phyloP scores from a whole-genome alignment of 2,113 vertebrate species.

The Tychaedon coryphoeus region DNA sequence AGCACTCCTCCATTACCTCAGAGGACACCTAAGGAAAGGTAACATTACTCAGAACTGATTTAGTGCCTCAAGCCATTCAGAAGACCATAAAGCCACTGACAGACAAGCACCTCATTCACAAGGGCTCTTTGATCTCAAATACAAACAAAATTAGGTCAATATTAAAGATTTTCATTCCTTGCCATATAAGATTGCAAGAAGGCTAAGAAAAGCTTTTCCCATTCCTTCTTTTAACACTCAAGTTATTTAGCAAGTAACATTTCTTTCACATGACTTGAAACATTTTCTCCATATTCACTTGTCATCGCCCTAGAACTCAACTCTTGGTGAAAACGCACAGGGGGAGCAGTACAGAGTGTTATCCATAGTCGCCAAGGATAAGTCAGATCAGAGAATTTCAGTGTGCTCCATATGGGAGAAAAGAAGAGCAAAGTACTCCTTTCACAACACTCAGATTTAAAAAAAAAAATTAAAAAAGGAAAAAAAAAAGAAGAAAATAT shows the following conservation, averaged over 20 bases:
- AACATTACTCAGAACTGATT: conserved; percentile 24
- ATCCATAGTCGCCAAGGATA: not conserved
- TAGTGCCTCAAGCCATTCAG: conserved; percentile 24
- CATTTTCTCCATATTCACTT: conserved; percentile 1
- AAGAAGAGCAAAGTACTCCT: not conserved
- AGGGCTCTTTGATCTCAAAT: conserved; percentile 33
- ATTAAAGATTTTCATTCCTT: conserved; percentile 56
- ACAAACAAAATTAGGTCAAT: conserved; percentile 55
- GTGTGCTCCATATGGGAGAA: fast-evolving
- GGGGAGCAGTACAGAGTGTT: not conserved
- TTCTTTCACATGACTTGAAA: conserved; percentile 52
- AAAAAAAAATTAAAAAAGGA: not conserved
- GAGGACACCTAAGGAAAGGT: conserved; percentile 26
- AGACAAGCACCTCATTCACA: conserved; percentile 36
- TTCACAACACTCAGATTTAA: not conserved
- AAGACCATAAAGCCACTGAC: conserved; percentile 25
- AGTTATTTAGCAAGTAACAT: conserved; percentile 27
- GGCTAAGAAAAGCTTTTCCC: not conserved
- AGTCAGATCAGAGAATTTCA: not conserved
- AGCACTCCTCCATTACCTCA: conserved; percentile 13
- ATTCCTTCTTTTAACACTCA: conserved; percentile 6
- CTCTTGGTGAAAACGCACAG: not conserved
- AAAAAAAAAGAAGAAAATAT: not conserved
- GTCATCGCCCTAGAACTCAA: not conserved
- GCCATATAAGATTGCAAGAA: conserved; percentile 8